Evolutionary conservation across 2,797 vertebrate genomes (phyloP).

Genomic region (Manis pentadactyla): DNA sequence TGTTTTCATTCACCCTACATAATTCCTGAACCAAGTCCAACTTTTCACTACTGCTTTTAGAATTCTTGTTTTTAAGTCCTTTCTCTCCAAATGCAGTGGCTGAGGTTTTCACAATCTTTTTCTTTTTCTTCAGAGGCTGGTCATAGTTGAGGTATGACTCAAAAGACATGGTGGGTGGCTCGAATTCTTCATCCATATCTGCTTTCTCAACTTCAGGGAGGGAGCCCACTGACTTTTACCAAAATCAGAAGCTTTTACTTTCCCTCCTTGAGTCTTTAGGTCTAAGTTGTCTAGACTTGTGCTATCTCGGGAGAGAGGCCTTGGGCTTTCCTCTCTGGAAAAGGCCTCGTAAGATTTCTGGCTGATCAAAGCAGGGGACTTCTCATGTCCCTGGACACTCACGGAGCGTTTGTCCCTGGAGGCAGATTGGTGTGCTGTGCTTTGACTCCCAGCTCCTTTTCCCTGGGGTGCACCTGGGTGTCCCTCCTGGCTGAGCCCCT

Average conservation of each 20-base stretch:
- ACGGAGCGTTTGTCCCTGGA: not conserved
- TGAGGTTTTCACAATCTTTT: conserved; percentile 85
- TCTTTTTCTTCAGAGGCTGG: conserved; percentile 92
- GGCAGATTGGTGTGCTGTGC: not conserved
- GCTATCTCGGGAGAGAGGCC: not conserved
- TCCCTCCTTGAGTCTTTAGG: conserved; percentile 78
- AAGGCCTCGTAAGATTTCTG: not conserved
- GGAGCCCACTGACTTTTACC: conserved; percentile 76
- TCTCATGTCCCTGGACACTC: not conserved
- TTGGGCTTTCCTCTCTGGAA: not conserved
- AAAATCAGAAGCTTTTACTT: conserved; percentile 54
- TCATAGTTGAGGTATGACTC: conserved; percentile 97
- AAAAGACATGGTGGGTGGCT: conserved; percentile 94
- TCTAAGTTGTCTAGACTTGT: conserved; percentile 49
- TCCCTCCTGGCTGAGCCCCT: accelerated
- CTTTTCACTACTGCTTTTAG: conserved; percentile 83
- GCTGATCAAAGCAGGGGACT: not conserved
- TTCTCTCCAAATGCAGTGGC: conserved; percentile 84
- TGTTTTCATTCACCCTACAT: conserved; percentile 83
- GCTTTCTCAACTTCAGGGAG: conserved; percentile 75
- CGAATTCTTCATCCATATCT: conserved; percentile 87
- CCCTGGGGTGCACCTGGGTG: not conserved
- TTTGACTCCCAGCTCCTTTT: not conserved
- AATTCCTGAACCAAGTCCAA: conserved; percentile 76
- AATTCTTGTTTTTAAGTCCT: conserved; percentile 83